Evolutionary conservation across 2,888 invertebrate genomes (phyloP).

Genomic region (Apamea monoglypha): DNA sequence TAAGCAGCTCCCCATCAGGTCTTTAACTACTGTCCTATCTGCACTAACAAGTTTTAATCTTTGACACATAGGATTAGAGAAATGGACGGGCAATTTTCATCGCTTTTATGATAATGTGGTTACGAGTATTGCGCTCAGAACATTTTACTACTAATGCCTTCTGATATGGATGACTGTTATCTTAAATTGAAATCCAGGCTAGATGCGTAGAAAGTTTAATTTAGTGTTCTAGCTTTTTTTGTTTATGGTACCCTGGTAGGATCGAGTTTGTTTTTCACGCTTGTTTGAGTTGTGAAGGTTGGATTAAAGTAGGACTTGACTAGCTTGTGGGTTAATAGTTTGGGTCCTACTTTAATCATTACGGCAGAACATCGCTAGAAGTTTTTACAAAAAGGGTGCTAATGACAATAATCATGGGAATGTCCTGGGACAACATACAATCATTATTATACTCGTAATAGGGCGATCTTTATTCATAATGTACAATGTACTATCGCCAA

Average conservation of each 20-base stretch:
- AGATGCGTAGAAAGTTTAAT: slow-evolving; percentile 63
- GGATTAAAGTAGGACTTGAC: background rate
- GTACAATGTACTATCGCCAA: too few species aligned
- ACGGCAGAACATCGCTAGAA: background rate
- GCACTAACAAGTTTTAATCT: slow-evolving; percentile 71
- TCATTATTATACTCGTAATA: too few species aligned
- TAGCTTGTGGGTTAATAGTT: background rate
- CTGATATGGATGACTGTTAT: slow-evolving; percentile 75
- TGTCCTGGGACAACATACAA: too few species aligned
- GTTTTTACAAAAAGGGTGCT: background rate
- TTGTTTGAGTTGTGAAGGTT: slow-evolving; percentile 16
- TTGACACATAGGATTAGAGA: slow-evolving; percentile 79
- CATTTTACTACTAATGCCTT: slow-evolving; percentile 75
- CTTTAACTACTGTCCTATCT: slow-evolving; percentile 49
- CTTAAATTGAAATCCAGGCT: slow-evolving; percentile 74
- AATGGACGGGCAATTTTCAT: slow-evolving; percentile 82
- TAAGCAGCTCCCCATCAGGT: slow-evolving; percentile 33
- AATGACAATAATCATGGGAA: background rate
- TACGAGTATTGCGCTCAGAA: slow-evolving; percentile 82
- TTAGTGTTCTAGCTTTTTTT: slow-evolving; percentile 49
- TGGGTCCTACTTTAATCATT: too few species aligned
- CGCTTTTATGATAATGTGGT: slow-evolving; percentile 83
- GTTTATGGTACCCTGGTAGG: slow-evolving; percentile 26
- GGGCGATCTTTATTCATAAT: too few species aligned
- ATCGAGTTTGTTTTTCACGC: slow-evolving; percentile 18